These are phyloP conservation scores for Drosophila pruinosa DNA, from an alignment of 1,140 invertebrate species.

Conservation along the genomic window DNA sequence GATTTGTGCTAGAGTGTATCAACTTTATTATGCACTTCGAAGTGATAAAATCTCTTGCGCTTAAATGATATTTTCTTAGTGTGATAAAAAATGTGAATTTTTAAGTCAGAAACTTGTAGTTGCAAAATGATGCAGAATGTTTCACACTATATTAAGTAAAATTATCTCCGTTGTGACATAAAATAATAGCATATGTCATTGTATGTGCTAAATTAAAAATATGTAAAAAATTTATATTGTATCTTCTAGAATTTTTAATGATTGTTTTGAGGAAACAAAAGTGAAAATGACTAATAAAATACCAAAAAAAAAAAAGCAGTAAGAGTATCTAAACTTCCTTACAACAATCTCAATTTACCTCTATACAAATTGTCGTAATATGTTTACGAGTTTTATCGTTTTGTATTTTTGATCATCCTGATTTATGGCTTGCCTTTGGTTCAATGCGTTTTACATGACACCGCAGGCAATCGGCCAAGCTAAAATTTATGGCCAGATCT, in stretches of 20 bases:
- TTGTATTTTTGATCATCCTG: constrained; percentile 72
- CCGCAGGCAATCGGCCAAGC: constrained; percentile 18
- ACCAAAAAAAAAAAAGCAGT: too few relatives aligned
- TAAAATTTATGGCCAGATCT: constrained; percentile 58
- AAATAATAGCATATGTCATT: too few relatives aligned
- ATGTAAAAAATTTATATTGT: too few relatives aligned
- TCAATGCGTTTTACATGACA: constrained; percentile 44
- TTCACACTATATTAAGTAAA: too few relatives aligned
- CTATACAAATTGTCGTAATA: constrained; percentile 53
- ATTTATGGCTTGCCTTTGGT: constrained; percentile 59
- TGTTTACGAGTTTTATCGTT: constrained; percentile 50
- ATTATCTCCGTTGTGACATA: too few relatives aligned
- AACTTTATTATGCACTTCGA: not conserved
- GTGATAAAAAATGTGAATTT: too few relatives aligned
- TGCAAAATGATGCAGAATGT: too few relatives aligned
- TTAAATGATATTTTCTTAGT: not conserved
- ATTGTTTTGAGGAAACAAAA: too few relatives aligned
- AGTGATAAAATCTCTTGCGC: not conserved
- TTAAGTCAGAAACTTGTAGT: too few relatives aligned
- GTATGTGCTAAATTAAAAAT: too few relatives aligned
- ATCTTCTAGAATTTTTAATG: too few relatives aligned
- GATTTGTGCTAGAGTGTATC: not conserved
- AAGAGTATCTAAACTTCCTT: not conserved
- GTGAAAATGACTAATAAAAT: too few relatives aligned
- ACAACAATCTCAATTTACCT: not conserved